phyloP scores from a whole-genome alignment of 2,888 invertebrate species.

The Apoderus coryli region DNA sequence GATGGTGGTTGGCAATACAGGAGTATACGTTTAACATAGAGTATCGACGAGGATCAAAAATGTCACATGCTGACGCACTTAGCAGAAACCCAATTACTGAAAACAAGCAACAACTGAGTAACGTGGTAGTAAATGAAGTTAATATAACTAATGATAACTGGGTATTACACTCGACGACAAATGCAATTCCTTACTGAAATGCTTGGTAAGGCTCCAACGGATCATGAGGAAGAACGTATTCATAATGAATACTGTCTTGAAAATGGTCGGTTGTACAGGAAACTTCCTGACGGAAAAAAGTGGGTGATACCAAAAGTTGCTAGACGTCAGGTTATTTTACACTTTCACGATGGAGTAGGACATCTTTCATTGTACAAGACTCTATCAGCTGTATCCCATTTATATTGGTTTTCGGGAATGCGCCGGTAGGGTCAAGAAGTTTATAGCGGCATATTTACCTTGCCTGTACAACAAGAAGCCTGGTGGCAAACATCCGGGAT shows the following conservation, averaged over 20 bases:
- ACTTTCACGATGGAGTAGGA: constrained; percentile 3
- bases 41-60: too few species aligned
- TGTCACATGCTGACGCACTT: too few species aligned
- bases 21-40: too few species aligned
- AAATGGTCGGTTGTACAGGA: constrained; percentile 1
- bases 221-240: neutral
- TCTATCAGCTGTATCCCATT: neutral
- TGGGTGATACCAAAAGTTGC: constrained; percentile 10
- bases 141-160: neutral
- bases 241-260: constrained; percentile 3
- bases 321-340: constrained; percentile 5
- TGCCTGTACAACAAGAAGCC: constrained; percentile 23
- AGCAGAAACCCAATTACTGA: too few species aligned
- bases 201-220: neutral
- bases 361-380: constrained; percentile 1
- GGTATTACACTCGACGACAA: constrained; percentile 2
- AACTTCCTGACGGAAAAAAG: neutral
- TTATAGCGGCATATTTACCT: constrained; percentile 17
- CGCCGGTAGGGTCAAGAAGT: constrained; percentile 11
- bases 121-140: neutral
- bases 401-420: constrained; percentile 5
- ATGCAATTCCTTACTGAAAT: constrained; percentile 2
- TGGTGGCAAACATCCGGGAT: constrained; percentile 14
- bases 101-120: too few species aligned
- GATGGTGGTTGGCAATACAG: too few species aligned